Evolutionary conservation across 1,140 invertebrate genomes (phyloP).

Genomic region (Drosophila trapezifrons): DNA sequence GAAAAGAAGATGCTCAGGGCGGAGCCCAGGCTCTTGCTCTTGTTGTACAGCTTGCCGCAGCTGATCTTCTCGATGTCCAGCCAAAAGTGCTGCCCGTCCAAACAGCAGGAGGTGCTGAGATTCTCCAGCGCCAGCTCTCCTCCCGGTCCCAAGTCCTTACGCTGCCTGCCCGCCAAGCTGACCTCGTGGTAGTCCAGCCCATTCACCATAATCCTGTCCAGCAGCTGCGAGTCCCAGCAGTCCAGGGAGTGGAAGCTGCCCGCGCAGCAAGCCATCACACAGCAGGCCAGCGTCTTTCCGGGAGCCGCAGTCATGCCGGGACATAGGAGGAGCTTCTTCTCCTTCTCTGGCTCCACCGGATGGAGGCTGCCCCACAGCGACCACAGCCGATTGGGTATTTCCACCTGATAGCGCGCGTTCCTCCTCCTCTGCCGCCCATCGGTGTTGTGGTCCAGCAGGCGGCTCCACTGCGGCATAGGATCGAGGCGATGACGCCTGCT

Average conservation of each 20-base stretch:
- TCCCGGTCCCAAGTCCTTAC: conserved; percentile 75
- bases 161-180: conserved; percentile 82
- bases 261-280: conserved; percentile 85
- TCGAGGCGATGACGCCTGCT: neutral
- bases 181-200: conserved; percentile 85
- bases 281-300: conserved; percentile 76
- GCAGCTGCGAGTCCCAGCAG: conserved; percentile 85
- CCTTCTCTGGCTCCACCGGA: neutral
- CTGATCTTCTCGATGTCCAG: conserved; percentile 85
- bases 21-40: conserved; percentile 85
- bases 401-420: conserved; percentile 23
- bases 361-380: conserved; percentile 28
- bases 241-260: conserved; percentile 85
- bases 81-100: conserved; percentile 85
- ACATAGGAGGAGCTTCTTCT: neutral
- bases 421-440: neutral
- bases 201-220: conserved; percentile 85
- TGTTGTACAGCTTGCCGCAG: conserved; percentile 85
- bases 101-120: conserved; percentile 68
- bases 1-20: conserved; percentile 86
- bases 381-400: conserved; percentile 40
- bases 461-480: conserved; percentile 28
- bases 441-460: conserved; percentile 9
- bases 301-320: neutral
- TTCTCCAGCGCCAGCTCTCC: conserved; percentile 84